Conservation (phyloP, 2,888 invertebrate genomes). For the Netelia inedita region DNA sequence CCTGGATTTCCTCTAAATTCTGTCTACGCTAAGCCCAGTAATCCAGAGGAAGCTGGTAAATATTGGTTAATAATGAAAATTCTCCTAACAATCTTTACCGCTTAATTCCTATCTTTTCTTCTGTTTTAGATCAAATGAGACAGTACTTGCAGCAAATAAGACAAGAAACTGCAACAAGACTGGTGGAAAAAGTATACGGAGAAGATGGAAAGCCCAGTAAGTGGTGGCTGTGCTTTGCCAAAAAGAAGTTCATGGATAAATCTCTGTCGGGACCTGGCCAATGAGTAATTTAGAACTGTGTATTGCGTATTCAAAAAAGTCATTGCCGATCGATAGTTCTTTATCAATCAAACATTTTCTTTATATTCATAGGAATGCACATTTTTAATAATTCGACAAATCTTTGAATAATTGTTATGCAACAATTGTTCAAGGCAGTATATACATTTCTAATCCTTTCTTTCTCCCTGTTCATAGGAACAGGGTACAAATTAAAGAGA, state of each 20-base stretch:
- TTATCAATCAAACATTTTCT: conserved; percentile 22
- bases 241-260: conserved; percentile 99
- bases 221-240: conserved; percentile 99
- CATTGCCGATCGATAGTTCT: conserved; percentile 3
- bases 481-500: conserved; percentile 31
- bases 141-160: conserved; percentile 97
- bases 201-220: conserved; percentile 98
- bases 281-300: conserved; percentile 82
- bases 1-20: conserved; percentile 97
- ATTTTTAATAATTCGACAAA: conserved; percentile 13
- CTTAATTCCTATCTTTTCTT: background rate
- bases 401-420: background rate
- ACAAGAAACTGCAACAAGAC: conserved; percentile 96
- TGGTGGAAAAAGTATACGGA: conserved; percentile 93
- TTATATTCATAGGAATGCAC: conserved; percentile 50
- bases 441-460: conserved; percentile 15
- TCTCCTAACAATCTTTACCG: background rate
- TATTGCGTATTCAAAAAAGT: conserved; percentile 30
- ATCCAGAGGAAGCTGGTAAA: conserved; percentile 92
- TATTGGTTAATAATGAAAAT: conserved; percentile 4
- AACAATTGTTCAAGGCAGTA: background rate
- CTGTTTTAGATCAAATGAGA: conserved; percentile 92
- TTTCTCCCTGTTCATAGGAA: background rate
- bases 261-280: conserved; percentile 96
- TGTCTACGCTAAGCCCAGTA: conserved; percentile 95